Percentiles rank a stretch among this genome's conserved stretches.
phyloP scores from a whole-genome alignment of 2,888 invertebrate species.

The Tetragnatha montana region DNA sequence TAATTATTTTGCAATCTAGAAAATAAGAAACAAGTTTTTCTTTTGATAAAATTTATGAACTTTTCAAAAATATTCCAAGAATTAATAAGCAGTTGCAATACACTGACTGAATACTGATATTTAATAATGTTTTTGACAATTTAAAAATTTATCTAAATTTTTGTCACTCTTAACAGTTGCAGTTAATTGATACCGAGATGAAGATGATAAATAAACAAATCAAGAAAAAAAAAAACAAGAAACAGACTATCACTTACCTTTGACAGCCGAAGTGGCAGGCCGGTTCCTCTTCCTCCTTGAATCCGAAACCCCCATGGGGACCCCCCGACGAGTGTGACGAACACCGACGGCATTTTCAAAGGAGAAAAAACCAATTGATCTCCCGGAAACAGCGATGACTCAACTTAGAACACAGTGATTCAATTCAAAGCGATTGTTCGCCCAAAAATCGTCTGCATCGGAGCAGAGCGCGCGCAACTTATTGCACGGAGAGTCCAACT shows the following conservation, averaged over 20 bases:
- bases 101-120: too few species aligned
- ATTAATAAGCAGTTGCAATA: too few species aligned
- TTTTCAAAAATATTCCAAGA: too few species aligned
- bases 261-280: constrained; percentile 57
- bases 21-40: too few species aligned
- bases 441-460: constrained; percentile 4
- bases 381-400: neutral
- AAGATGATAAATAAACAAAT: too few species aligned
- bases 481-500: constrained; percentile 15
- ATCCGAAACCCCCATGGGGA: constrained; percentile 73
- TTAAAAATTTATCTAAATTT: too few species aligned
- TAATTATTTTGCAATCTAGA: too few species aligned
- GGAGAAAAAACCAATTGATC: neutral
- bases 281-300: constrained; percentile 65
- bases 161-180: too few species aligned
- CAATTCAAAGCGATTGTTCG: neutral
- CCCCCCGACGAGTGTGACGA: constrained; percentile 70
- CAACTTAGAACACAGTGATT: neutral
- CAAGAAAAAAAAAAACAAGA: neutral
- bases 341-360: constrained; percentile 46
- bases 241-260: constrained; percentile 46
- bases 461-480: neutral
- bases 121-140: too few species aligned
- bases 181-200: too few species aligned
- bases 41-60: too few species aligned